Evolutionary conservation across 2,888 invertebrate genomes (phyloP).

Genomic region (Eupelmus urozonus): DNA sequence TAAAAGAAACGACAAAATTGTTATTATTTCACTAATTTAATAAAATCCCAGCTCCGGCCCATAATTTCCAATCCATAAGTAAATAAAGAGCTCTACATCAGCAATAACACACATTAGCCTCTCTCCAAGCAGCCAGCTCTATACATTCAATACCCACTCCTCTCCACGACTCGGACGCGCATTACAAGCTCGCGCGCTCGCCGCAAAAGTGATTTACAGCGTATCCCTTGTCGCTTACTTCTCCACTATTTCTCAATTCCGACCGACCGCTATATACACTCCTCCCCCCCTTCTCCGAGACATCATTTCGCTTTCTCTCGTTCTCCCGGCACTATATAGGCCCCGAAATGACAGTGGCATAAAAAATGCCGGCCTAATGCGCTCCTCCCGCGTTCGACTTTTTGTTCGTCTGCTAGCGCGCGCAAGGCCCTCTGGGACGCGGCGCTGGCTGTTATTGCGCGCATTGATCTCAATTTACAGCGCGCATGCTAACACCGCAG

Average conservation of each 20-base stretch:
- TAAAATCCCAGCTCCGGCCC: too few relatives aligned
- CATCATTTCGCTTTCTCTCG: slow-evolving; percentile 7
- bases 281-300: slow-evolving; percentile 2
- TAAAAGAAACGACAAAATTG: too few relatives aligned
- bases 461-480: slow-evolving; percentile 60
- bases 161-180: neutral
- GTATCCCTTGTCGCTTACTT: slow-evolving; percentile 36
- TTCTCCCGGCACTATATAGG: too few relatives aligned
- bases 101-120: too few relatives aligned
- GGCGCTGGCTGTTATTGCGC: slow-evolving; percentile 50
- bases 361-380: slow-evolving; percentile 12
- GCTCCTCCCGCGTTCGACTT: neutral
- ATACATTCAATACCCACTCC: too few relatives aligned
- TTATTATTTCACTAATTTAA: too few relatives aligned
- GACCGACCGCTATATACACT: neutral
- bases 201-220: slow-evolving; percentile 42
- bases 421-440: neutral
- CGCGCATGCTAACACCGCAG: slow-evolving; percentile 44
- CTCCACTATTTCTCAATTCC: slow-evolving; percentile 48
- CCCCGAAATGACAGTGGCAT: slow-evolving; percentile 30
- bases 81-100: too few relatives aligned
- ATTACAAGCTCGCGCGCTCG: neutral
- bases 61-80: too few relatives aligned
- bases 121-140: too few relatives aligned
- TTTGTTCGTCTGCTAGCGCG: slow-evolving; percentile 34